phyloP scores from a whole-genome alignment of 2,113 vertebrate genomes.

The Suncus etruscus region DNA sequence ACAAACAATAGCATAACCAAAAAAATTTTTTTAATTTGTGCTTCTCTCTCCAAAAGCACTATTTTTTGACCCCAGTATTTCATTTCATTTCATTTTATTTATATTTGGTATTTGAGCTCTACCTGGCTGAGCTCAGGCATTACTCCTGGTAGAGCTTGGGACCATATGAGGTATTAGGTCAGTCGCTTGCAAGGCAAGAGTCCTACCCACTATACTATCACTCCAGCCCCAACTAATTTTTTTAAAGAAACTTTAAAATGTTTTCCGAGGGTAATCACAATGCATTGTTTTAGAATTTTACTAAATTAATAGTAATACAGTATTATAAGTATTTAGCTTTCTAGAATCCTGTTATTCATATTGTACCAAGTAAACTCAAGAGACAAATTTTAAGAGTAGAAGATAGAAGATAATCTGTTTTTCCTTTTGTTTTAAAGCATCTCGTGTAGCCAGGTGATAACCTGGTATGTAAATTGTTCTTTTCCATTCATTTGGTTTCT shows the following conservation, averaged over 20 bases:
- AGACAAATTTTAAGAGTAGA: not conserved
- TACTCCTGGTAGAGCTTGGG: too few species aligned
- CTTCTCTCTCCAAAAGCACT: too few species aligned
- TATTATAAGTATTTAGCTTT: too few species aligned
- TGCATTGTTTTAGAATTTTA: conserved; percentile 1
- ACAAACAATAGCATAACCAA: too few species aligned
- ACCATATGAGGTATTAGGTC: too few species aligned
- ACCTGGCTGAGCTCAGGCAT: too few species aligned
- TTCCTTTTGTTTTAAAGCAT: not conserved
- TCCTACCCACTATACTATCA: too few species aligned
- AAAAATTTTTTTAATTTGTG: too few species aligned
- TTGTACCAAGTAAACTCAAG: conserved; percentile 41
- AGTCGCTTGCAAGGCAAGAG: too few species aligned
- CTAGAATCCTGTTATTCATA: conserved; percentile 28
- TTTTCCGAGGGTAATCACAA: not conserved
- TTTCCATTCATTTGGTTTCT: conserved; percentile 8
- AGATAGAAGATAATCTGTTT: not conserved
- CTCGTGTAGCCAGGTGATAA: not conserved
- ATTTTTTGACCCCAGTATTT: too few species aligned
- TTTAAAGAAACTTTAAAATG: conserved; percentile 47
- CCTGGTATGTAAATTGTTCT: not conserved
- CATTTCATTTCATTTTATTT: too few species aligned
- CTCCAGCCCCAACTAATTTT: not conserved
- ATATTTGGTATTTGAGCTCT: too few species aligned
- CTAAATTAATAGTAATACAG: not conserved